Base-by-base conservation (phyloP, 2,113 vertebrate genomes). In the Illadopsis cleaveri region DNA sequence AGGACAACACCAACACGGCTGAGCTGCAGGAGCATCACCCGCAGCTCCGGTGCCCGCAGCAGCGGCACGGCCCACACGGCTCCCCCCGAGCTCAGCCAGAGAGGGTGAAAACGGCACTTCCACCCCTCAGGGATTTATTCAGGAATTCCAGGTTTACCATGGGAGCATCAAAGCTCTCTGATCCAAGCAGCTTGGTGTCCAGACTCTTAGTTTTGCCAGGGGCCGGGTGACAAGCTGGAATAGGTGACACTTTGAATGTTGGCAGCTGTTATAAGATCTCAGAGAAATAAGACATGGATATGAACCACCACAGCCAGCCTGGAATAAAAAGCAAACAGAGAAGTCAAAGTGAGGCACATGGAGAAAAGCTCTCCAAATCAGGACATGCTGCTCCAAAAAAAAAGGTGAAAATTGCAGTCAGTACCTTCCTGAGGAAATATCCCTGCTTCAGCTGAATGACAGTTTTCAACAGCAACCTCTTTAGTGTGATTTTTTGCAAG, bases 1-100 rank as follows among this genome's bases (percentile, higher is more conserved):
- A 94, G 95, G 96, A 73, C 95, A 96, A 79, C 83, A 10, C 24
- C 42, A 33, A 90, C 84, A 5, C 33, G 2, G 9, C 71, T 44
- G 56, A 64, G 86, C 58, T 9, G 22, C 58, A 9, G n/a, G 54
- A 11, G 12, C 48, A 48, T 23, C 3, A 38, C 1, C 5, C 6
- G 7, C 2, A 28, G 83, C 21, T 13, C 51, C 14, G 48, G 9
- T 11, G 4, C 9, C 45, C 15, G 51, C 24, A 66, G 71, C 0
- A 9, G 15, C 7, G 37, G n/a, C 51, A 15, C 3, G 28, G 71
- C 35, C 27, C 4, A 0, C 30, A 0, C 51, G 15, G 2, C 73
- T 37, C 7, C 0, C 40, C 10, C 73, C 1, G 48, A 51, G 20
- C 25, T 30, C 56, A 20, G 42, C 3, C 3, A 15, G 13, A 47